A percentile compares a stretch with the other conserved stretches of the same genome.
Conservation (phyloP, 37 sponge, comb jelly and placozoan species). For the Oscarella lobularis region DNA sequence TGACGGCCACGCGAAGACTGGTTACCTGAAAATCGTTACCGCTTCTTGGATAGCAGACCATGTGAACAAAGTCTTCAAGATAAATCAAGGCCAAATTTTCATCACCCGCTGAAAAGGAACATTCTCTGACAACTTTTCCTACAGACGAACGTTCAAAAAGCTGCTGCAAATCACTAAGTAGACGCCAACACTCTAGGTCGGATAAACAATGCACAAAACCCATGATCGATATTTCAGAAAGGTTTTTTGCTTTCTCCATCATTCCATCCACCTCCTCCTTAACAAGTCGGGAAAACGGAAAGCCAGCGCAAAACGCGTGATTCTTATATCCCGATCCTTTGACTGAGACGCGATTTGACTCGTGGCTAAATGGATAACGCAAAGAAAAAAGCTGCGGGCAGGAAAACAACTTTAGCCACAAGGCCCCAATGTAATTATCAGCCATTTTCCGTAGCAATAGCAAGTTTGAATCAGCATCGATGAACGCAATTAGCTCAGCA, state of each 20-base stretch:
- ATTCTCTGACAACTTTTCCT: too few species aligned
- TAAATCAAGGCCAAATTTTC: too few species aligned
- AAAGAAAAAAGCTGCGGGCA: background rate
- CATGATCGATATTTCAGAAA: too few species aligned
- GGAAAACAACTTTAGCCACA: background rate
- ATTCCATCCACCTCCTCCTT: background rate
- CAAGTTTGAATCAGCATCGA: constrained; percentile 36
- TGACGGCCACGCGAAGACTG: too few species aligned
- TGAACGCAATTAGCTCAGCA: constrained; percentile 10
- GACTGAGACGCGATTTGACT: background rate
- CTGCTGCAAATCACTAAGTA: too few species aligned
- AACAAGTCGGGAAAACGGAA: background rate
- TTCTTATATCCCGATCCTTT: background rate
- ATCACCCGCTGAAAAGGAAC: too few species aligned
- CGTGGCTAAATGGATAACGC: background rate
- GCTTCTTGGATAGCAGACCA: too few species aligned
- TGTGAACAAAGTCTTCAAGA: too few species aligned
- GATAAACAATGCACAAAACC: too few species aligned
- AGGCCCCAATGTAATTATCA: background rate
- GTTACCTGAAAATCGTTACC: too few species aligned
- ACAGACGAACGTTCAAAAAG: too few species aligned
- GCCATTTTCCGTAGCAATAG: background rate
- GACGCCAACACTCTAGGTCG: too few species aligned
- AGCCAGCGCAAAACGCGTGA: background rate
- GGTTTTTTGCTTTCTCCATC: background rate